These are phyloP conservation scores for Drosophila lacteicornis DNA, from an alignment of 1,140 invertebrate genomes.

Conservation along the genomic window DNA sequence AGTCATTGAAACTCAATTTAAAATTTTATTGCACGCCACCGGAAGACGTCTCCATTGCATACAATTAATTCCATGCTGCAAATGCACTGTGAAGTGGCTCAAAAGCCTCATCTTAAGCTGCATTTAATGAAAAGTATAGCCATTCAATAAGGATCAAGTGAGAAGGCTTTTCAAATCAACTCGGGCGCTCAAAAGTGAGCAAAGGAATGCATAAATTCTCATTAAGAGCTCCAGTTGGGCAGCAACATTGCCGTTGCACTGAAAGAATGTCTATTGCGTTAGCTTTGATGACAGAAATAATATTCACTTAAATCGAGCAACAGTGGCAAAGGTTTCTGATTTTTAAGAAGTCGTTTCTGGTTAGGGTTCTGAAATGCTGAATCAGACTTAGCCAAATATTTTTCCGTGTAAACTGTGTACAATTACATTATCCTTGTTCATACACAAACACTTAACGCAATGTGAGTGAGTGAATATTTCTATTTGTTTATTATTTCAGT, in stretches of 20 bases:
- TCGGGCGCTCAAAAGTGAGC: slow-evolving; percentile 9
- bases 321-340: background rate
- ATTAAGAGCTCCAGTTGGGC: slow-evolving; percentile 14
- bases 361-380: background rate
- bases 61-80: slow-evolving; percentile 35
- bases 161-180: slow-evolving; percentile 29
- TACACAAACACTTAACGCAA: slow-evolving; percentile 21
- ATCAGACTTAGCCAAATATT: background rate
- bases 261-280: background rate
- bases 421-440: slow-evolving; percentile 4
- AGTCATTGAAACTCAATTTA: slow-evolving; percentile 44
- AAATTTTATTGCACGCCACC: slow-evolving; percentile 22
- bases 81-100: slow-evolving; percentile 1
- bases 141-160: slow-evolving; percentile 18
- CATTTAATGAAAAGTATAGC: slow-evolving; percentile 35
- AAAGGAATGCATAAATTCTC: slow-evolving; percentile 10
- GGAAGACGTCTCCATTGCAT: slow-evolving; percentile 27
- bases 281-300: too few relatives aligned
- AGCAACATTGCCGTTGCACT: background rate
- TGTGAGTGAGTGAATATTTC: slow-evolving; percentile 23
- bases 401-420: background rate
- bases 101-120: slow-evolving; percentile 6
- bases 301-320: too few relatives aligned
- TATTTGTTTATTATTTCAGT: slow-evolving; percentile 56
- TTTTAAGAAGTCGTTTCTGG: background rate